phyloP scores from a whole-genome alignment of 2,888 invertebrate species.

The Calameuta idolon region DNA sequence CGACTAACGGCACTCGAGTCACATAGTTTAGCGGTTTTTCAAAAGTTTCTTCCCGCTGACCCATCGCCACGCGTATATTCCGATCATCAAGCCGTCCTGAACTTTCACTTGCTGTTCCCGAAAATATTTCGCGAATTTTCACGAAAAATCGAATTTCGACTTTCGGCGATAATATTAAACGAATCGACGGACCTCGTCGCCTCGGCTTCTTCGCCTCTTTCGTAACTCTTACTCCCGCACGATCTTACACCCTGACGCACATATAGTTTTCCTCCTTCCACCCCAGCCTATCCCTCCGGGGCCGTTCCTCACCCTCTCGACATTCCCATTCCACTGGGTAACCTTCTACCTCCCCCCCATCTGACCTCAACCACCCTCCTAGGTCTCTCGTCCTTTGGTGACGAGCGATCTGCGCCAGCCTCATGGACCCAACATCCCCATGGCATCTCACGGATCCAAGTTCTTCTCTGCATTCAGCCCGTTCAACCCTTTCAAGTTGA shows the following conservation, averaged over 20 bases:
- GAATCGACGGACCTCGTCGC: slow-evolving; percentile 33
- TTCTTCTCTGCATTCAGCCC: not conserved
- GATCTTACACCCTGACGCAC: not conserved
- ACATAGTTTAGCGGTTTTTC: not conserved
- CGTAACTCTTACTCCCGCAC: not conserved
- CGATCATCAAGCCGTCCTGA: slow-evolving; percentile 34
- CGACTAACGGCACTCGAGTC: slow-evolving; percentile 13
- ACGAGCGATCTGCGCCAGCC: not conserved
- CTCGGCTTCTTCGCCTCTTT: slow-evolving; percentile 14
- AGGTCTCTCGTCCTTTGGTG: not conserved
- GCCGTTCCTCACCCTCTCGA: slow-evolving; percentile 3
- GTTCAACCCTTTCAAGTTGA: not conserved
- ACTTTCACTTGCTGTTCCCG: slow-evolving; percentile 17
- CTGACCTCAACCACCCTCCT: not conserved
- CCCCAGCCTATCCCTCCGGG: not conserved
- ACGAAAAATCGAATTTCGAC: slow-evolving; percentile 37
- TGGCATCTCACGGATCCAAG: not conserved
- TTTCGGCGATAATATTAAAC: slow-evolving; percentile 34
- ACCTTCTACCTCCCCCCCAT: not conserved
- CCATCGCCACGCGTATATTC: not conserved
- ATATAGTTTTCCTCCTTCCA: not conserved
- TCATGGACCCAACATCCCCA: not conserved
- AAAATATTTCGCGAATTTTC: slow-evolving; percentile 28
- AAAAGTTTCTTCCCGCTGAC: not conserved
- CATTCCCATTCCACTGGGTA: not conserved